Evolutionary conservation across 1,140 invertebrate species (phyloP), one percentile per base, ranked within the genome.

Genomic region (Polypedilum vanderplanki): DNA sequence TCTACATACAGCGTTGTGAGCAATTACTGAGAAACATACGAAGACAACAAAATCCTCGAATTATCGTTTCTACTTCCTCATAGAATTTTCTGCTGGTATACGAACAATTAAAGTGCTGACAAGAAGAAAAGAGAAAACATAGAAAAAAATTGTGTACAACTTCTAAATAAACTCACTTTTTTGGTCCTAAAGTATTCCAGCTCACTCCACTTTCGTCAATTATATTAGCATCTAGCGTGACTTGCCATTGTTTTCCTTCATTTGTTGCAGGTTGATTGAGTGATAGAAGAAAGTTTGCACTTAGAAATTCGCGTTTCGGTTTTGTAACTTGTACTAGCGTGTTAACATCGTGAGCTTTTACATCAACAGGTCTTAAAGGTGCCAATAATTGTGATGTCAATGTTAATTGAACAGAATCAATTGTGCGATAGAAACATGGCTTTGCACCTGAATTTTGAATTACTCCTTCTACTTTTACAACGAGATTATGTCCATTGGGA

Each of bases 401-500:
- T 7, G 86, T 89, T 40, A 93, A 83, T n/a, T 87, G 86, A 73
- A 94, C 89, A 65, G 88, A 87, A 65, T 89, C 86, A 1, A 93
- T 90, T 24, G 87, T 87, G 33, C 92, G 84, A 79, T 90, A 93
- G 3, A 91, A 80, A 1, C 89, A 88, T 17, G 89, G 85, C 73
- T 85, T 83, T 73, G 85, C 84, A 7, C 88, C 89, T 65, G 80
- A 80, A 75, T 94, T 91, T 78, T 92, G 89, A 74, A 95, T 87
- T 3, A 96, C 91, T 1, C 93, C 94, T 82, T 95, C 94, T 1
- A 95, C 92, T 84, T 94, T 94, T 0, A 95, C 86, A 0, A 92
- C 91, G 15, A 95, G 83, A 77, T 93, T 91, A 74, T 90, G 91
- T 64, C 92, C 91, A 33, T 88, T 87, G 41, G 90, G 88, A 3